Percentiles rank a stretch among this genome's conserved stretches.
These are phyloP conservation scores for Macaria notata DNA, from an alignment of 2,888 invertebrate species.

Conservation along the genomic window DNA sequence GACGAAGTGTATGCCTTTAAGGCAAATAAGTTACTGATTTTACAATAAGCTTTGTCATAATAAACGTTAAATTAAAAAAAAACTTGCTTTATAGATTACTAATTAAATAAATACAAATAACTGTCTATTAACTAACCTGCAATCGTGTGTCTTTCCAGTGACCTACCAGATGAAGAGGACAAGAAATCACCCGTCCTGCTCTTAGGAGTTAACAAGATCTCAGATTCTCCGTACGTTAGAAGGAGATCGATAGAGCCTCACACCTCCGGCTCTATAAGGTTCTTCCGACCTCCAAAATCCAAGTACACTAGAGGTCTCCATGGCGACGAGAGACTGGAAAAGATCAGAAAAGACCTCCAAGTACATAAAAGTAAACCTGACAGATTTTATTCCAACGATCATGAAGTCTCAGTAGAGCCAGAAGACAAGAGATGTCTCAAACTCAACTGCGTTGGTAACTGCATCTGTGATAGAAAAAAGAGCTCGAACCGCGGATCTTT, in stretches of 20 bases:
- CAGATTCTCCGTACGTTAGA: slow-evolving; percentile 71
- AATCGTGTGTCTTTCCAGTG: slow-evolving; percentile 68
- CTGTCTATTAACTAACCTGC: too few relatives aligned
- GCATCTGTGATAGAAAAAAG: slow-evolving; percentile 68
- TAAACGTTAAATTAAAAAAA: too few relatives aligned
- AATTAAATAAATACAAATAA: too few relatives aligned
- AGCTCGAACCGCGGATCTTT: slow-evolving; percentile 71
- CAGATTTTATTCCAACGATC: slow-evolving; percentile 69
- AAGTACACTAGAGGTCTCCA: slow-evolving; percentile 73
- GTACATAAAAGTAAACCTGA: slow-evolving; percentile 71
- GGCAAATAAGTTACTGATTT: too few relatives aligned
- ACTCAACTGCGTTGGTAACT: slow-evolving; percentile 66
- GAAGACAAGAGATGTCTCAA: slow-evolving; percentile 60
- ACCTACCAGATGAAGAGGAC: slow-evolving; percentile 83
- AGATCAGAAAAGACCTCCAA: slow-evolving; percentile 71
- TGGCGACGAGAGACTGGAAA: slow-evolving; percentile 73
- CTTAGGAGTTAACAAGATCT: slow-evolving; percentile 83
- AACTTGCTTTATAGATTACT: too few relatives aligned
- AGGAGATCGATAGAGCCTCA: slow-evolving; percentile 67
- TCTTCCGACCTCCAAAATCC: slow-evolving; percentile 71
- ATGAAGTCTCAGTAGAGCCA: slow-evolving; percentile 61
- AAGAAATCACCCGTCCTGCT: slow-evolving; percentile 83
- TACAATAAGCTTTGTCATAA: too few relatives aligned
- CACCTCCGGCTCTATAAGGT: slow-evolving; percentile 67
- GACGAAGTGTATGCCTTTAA: too few relatives aligned